A percentile compares a stretch with the other conserved stretches of the same genome.
Evolutionary conservation across 37 sponge, comb jelly and placozoan species (phyloP).

Genomic region (Chondrilla cf. caribensis): DNA sequence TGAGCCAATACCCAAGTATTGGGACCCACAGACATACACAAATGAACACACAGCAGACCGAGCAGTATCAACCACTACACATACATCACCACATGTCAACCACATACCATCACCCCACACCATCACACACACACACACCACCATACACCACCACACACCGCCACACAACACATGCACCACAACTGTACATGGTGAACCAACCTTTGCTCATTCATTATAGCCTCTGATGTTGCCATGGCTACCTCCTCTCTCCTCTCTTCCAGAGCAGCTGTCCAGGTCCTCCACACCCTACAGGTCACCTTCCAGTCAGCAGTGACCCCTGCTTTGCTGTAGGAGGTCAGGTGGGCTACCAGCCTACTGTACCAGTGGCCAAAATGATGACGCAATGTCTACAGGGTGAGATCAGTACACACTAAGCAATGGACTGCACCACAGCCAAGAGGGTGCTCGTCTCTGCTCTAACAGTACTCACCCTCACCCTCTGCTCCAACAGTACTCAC

Average conservation of each 20-base stretch:
- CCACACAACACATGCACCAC: too few species aligned
- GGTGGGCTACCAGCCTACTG: too few species aligned
- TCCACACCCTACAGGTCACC: conserved; percentile 39
- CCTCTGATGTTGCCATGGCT: too few species aligned
- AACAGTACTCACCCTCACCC: too few species aligned
- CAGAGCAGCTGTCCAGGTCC: conserved; percentile 41
- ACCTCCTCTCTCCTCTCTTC: neutral
- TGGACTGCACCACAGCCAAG: too few species aligned
- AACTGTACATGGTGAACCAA: too few species aligned
- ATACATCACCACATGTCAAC: neutral
- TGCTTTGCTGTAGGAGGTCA: conserved; percentile 30
- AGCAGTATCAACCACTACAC: neutral
- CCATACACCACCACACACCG: neutral
- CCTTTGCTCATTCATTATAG: too few species aligned
- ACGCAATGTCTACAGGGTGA: too few species aligned
- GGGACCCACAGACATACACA: neutral
- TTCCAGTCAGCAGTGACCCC: conserved; percentile 42
- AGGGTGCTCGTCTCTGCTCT: too few species aligned
- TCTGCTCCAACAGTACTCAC: too few species aligned
- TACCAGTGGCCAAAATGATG: too few species aligned
- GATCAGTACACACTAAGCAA: too few species aligned
- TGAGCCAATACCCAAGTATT: neutral
- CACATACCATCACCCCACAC: neutral
- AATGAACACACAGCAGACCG: neutral
- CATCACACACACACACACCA: neutral